Base-by-base conservation (phyloP, 1,140 invertebrate species). In the Oryzaephilus surinamensis region DNA sequence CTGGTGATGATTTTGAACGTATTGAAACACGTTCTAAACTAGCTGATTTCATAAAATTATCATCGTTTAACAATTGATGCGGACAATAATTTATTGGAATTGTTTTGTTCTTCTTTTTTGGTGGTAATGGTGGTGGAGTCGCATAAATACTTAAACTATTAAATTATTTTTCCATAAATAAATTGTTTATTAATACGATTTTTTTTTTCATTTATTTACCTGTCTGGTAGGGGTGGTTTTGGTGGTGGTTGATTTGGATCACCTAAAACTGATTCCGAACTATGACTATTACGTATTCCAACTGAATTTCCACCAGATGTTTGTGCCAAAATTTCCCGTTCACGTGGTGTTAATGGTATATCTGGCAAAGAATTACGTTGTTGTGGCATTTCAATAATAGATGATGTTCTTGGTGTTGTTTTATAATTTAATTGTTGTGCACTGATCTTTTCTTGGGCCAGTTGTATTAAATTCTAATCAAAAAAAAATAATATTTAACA, bases 151-250 rank as follows among this genome's bases (percentile, higher is more conserved):
- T 46, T 7, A 49, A 48, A 16, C 41, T 31, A 31, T 43, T 38
- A 32, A 52, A 39, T 27, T 45, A 20, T 20, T 10, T 24, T 2
- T 0, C 10, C 0, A 10, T n/a, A n/a, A 24, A 24, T 24, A n/a
- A 3, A 24, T 6, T 24, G 11, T 24, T 10, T 8, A 3, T 2
- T 10, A 24, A 24, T 24, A n/a, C 2, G 6, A 21, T 1, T 6
- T 29, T 29, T 6, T 8, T n/a, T n/a, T 31, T n/a, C 4, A n/a
- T 11, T 18, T 16, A 26, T 45, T 63, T 62, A 80, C 79, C 78
- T 66, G 50, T 75, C 74, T 24, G 85, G 84, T 50, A 87, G 66
- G 27, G 88, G 87, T 27, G 89, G 89, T 66, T 93, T 93, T 2
- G 88, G 88, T 32, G 88, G 88, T 36, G 84, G 76, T 32, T 63